Conservation (phyloP, 2,888 invertebrate genomes). For the Odontocolon sp. region DNA sequence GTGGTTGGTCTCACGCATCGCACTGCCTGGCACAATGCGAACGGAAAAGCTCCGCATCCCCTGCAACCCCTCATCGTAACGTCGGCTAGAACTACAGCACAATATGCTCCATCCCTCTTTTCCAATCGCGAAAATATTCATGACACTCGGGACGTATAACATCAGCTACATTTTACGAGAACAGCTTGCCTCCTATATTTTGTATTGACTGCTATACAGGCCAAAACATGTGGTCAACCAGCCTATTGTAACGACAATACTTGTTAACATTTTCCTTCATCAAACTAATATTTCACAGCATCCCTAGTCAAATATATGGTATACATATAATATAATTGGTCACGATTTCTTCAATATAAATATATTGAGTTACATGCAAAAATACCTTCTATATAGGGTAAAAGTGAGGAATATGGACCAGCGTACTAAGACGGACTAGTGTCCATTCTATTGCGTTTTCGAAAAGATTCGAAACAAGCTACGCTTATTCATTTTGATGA, state of each 20-base stretch:
- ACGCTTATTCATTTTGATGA: too few relatives aligned
- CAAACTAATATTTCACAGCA: too few relatives aligned
- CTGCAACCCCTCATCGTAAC: constrained; percentile 13
- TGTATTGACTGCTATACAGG: neutral
- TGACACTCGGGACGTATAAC: constrained; percentile 7
- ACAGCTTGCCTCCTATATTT: neutral
- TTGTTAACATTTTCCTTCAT: too few relatives aligned
- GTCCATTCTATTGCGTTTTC: too few relatives aligned
- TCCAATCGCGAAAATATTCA: constrained; percentile 37
- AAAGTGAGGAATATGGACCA: too few relatives aligned
- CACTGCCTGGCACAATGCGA: constrained; percentile 42
- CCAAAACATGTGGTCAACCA: neutral
- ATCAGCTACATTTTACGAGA: constrained; percentile 18
- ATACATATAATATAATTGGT: too few relatives aligned
- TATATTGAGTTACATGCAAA: too few relatives aligned
- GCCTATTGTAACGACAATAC: neutral
- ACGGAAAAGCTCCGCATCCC: constrained; percentile 26
- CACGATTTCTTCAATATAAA: too few relatives aligned
- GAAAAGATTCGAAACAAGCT: too few relatives aligned
- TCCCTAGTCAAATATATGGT: too few relatives aligned
- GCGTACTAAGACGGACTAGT: too few relatives aligned
- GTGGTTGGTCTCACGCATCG: constrained; percentile 53
- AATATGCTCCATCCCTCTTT: constrained; percentile 17
- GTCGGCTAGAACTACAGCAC: constrained; percentile 27
- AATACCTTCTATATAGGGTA: too few relatives aligned